phyloP scores from a whole-genome alignment of 37 sponge, comb jelly and placozoan genomes.

The Beroe forskalii region DNA sequence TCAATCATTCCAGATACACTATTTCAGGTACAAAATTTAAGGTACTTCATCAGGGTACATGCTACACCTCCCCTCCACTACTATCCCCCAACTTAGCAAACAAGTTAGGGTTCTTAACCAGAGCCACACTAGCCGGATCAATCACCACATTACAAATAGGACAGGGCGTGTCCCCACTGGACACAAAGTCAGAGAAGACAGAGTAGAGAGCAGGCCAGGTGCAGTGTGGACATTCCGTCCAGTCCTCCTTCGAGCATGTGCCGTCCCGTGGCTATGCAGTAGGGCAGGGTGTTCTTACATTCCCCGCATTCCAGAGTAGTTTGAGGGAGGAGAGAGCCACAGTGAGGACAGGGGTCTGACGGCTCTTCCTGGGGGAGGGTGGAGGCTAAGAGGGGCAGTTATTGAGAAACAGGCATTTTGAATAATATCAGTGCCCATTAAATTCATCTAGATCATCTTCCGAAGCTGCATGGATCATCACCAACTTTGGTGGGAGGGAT shows the following conservation, averaged over 20 bases:
- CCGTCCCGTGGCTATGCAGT: conserved; percentile 89
- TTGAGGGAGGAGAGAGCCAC: conserved; percentile 72
- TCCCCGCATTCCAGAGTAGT: conserved; percentile 90
- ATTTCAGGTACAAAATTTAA: too few relatives aligned
- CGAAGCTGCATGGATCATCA: too few relatives aligned
- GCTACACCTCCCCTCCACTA: background rate
- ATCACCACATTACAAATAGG: conserved; percentile 65
- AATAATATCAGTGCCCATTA: too few relatives aligned
- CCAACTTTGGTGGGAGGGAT: too few relatives aligned
- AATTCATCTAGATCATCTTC: too few relatives aligned
- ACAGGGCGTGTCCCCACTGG: conserved; percentile 12
- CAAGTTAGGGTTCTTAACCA: conserved; percentile 6
- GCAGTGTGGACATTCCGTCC: conserved; percentile 86
- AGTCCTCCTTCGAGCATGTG: conserved; percentile 89
- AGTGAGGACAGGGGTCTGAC: conserved; percentile 83
- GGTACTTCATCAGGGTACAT: too few relatives aligned
- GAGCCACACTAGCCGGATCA: background rate
- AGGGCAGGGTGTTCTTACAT: conserved; percentile 93
- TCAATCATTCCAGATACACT: too few relatives aligned
- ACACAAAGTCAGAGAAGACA: conserved; percentile 67
- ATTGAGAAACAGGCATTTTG: too few relatives aligned
- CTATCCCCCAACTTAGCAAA: conserved; percentile 23
- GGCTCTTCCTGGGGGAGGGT: conserved; percentile 72
- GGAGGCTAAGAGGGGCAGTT: too few relatives aligned
- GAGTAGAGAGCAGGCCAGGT: conserved; percentile 88